Conservation (phyloP, 2,113 vertebrate species). For the Nyctereutes procyonoides region DNA sequence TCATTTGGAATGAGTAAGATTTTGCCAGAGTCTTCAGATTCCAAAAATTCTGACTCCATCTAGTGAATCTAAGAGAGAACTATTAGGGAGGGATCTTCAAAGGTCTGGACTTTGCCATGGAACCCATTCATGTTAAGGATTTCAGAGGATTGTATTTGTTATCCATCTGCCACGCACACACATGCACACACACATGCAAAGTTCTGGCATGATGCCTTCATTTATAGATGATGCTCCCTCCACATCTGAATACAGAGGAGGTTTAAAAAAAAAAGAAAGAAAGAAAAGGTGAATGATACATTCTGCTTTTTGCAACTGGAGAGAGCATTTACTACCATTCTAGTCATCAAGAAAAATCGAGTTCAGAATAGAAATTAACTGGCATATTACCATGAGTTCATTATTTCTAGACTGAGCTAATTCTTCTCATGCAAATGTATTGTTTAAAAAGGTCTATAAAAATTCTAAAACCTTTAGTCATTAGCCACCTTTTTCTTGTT, state of each 20-base stretch:
- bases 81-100: not conserved
- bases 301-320: not conserved
- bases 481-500: constrained; percentile 56
- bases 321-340: not conserved
- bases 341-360: not conserved
- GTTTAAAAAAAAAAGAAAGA: no score
- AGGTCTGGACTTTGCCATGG: not conserved
- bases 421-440: constrained; percentile 81
- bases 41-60: not conserved
- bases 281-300: not conserved
- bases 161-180: not conserved
- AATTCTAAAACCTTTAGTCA: constrained; percentile 66
- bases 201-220: not conserved
- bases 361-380: not conserved
- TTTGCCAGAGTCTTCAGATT: not conserved
- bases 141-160: not conserved
- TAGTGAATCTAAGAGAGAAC: not conserved
- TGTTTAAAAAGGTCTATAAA: constrained; percentile 68
- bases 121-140: not conserved
- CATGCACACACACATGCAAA: not conserved
- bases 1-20: not conserved
- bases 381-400: not conserved
- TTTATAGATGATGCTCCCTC: not conserved
- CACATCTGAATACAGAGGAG: not conserved
- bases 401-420: constrained; percentile 60